Evolutionary conservation across 2,113 vertebrate genomes (phyloP).

Genomic region (Elgaria multicarinata): DNA sequence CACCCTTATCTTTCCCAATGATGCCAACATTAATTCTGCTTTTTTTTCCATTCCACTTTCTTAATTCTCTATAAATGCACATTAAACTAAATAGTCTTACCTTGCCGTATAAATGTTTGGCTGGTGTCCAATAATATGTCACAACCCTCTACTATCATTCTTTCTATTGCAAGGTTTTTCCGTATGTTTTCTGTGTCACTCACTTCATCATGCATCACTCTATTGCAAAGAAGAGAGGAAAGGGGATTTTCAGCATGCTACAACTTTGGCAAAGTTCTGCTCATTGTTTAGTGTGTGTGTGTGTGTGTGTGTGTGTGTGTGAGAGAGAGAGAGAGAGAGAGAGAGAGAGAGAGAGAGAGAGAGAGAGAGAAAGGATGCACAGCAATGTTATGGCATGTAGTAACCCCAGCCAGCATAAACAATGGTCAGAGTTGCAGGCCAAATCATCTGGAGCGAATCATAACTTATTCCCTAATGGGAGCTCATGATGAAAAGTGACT

Average conservation of each 20-base stretch:
- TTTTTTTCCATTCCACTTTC: neutral
- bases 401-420: too few species aligned
- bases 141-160: conserved; percentile 97
- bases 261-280: too few species aligned
- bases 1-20: neutral
- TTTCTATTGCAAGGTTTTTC: conserved; percentile 96
- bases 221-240: conserved; percentile 62
- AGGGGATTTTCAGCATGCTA: neutral
- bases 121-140: conserved; percentile 97
- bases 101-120: conserved; percentile 96
- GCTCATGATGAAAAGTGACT: neutral
- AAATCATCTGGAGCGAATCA: too few species aligned
- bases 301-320: too few species aligned
- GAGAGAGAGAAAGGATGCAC: too few species aligned
- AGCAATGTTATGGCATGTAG: too few species aligned
- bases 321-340: too few species aligned
- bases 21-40: conserved; percentile 3
- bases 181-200: conserved; percentile 98
- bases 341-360: too few species aligned
- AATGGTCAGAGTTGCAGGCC: too few species aligned
- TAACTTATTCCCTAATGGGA: neutral
- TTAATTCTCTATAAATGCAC: fast-evolving
- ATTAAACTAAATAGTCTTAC: conserved; percentile 72
- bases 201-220: conserved; percentile 98
- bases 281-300: too few species aligned